Base-by-base conservation (phyloP, 2,797 vertebrate genomes). In the Paedocypris micromegethes region DNA sequence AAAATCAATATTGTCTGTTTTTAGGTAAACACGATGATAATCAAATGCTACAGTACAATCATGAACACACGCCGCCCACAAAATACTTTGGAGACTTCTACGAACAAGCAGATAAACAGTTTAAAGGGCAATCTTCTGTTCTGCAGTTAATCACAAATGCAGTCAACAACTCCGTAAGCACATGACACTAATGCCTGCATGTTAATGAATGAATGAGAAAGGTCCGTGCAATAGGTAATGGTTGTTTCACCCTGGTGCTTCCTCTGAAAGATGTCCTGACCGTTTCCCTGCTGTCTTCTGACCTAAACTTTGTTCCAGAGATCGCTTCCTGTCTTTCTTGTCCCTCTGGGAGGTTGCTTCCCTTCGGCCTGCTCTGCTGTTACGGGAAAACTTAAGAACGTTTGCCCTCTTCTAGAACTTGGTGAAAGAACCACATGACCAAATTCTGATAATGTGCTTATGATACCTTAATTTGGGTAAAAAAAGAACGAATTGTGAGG, bases 341-440 rank as follows among this genome's bases (percentile, higher is more conserved):
- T 56, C 46, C 80, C 78, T 80, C 59, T 67, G 80, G 80, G 83
- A 81, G 9, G 57, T 69, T 50, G 75, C 66, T 77, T 81, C 77
- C 78, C 68, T 7, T 50, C 75, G 77, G 80, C 76, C 83, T 58
- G 67, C 79, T 58, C 2, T 74, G 40, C 60, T 77, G 75, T 75
- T 73, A 69, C 73, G 9, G 56, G 53, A 76, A 75, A 77, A 74
- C 79, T 81, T 87, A 81, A 88, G 86, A 86, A 84, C 77, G 61
- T 81, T 68, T 71, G 53, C 64, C 68, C 56, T 58, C 47, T 51
- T 64, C 49, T 76, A 57, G 47, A 64, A 50, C 6, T 60, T 65
- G 76, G 64, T 68, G 67, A 54, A 37, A 72, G 73, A 70, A 67
- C 54, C 63, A 53, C 54, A 47, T 67, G 64, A 61, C 9, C 51